These are phyloP conservation scores for Oegoconia quadripuncta DNA, from an alignment of 2,888 invertebrate species.

Conservation along the genomic window DNA sequence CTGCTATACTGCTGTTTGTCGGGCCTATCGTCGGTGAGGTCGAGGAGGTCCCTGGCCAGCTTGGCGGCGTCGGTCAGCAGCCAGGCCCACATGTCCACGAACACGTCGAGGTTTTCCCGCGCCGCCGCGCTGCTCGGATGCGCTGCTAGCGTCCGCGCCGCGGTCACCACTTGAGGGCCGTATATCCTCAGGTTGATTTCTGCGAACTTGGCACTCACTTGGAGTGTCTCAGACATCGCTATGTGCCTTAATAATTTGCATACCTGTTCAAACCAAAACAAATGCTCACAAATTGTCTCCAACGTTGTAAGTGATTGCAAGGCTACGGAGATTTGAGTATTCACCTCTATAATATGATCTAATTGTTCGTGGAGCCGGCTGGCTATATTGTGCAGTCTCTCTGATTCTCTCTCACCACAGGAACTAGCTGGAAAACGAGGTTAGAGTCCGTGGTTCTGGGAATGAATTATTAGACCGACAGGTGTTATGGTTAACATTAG, in stretches of 20 bases:
- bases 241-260: conserved; percentile 98
- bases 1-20: conserved; percentile 88
- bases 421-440: conserved; percentile 61
- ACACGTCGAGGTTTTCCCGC: conserved; percentile 97
- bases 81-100: conserved; percentile 97
- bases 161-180: conserved; percentile 96
- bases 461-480: neutral
- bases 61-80: conserved; percentile 94
- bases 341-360: conserved; percentile 98
- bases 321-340: too few relatives aligned
- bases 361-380: conserved; percentile 98
- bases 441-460: conserved; percentile 3
- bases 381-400: conserved; percentile 94
- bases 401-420: conserved; percentile 84
- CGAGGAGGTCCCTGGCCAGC: conserved; percentile 92
- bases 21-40: conserved; percentile 82
- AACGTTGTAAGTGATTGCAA: too few relatives aligned
- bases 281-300: neutral
- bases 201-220: conserved; percentile 97
- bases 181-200: conserved; percentile 97
- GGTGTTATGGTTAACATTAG: conserved; percentile 13
- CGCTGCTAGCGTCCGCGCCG: conserved; percentile 93
- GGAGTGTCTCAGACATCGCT: conserved; percentile 94
- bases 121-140: conserved; percentile 97
- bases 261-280: conserved; percentile 78